Percentiles rank a stretch among this genome's conserved stretches.
phyloP scores from a whole-genome alignment of 2,888 invertebrate species.

The Dexiosoma caninum region DNA sequence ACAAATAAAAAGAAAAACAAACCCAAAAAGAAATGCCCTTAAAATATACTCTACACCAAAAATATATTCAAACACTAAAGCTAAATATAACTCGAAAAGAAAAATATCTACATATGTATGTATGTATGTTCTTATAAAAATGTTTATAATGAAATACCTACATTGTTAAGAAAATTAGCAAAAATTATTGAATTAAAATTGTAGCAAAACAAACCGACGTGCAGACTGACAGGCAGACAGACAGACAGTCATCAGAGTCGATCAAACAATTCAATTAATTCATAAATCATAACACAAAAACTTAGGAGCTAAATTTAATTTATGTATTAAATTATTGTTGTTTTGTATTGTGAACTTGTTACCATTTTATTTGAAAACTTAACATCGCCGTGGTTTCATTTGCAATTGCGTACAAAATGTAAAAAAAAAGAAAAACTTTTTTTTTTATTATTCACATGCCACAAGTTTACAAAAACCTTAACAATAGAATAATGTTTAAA shows the following conservation, averaged over 20 bases:
- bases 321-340: no score
- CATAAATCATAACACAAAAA: not conserved
- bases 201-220: slow-evolving; percentile 21
- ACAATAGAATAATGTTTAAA: not conserved
- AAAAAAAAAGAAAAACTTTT: no score
- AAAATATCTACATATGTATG: no score
- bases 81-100: slow-evolving; percentile 47
- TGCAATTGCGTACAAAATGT: slow-evolving; percentile 56
- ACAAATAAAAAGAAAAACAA: slow-evolving; percentile 60
- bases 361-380: slow-evolving; percentile 13
- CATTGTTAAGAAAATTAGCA: not conserved
- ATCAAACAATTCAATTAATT: not conserved
- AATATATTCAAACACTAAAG: slow-evolving; percentile 44
- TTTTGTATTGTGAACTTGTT: slow-evolving; percentile 7
- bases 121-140: no score
- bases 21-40: slow-evolving; percentile 68
- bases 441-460: slow-evolving; percentile 14
- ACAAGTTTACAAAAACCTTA: slow-evolving; percentile 17
- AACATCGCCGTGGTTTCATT: slow-evolving; percentile 60
- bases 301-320: not conserved
- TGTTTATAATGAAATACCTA: not conserved
- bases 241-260: not conserved
- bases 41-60: slow-evolving; percentile 57
- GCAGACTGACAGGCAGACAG: no score
- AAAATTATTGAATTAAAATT: slow-evolving; percentile 7